Percentiles rank a stretch among this genome's conserved stretches.
phyloP scores from a whole-genome alignment of 2,113 vertebrate species.

The Porphyrio hochstetteri region DNA sequence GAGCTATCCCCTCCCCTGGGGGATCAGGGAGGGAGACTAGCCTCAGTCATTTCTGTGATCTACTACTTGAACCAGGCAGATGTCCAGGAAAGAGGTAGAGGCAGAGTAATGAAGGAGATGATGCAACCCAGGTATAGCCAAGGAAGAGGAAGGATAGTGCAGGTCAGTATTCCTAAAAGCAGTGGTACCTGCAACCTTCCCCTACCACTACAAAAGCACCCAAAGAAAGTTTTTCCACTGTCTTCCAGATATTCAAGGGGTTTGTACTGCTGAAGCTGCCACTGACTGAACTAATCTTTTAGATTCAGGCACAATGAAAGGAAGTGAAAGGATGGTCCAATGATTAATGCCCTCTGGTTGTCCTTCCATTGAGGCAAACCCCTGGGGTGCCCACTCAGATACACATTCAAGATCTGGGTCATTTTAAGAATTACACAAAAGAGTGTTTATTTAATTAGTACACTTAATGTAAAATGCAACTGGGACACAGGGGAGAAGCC shows the following conservation, averaged over 20 bases:
- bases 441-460: constrained; percentile 56
- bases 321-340: neutral
- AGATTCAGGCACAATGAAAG: neutral
- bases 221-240: neutral
- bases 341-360: neutral
- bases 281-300: neutral
- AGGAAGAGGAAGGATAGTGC: neutral
- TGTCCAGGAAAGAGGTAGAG: too few species aligned
- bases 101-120: neutral
- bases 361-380: neutral
- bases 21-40: neutral
- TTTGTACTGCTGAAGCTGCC: neutral
- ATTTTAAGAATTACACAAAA: constrained; percentile 33
- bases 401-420: neutral
- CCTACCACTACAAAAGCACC: neutral
- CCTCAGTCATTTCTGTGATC: neutral
- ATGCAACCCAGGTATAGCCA: neutral
- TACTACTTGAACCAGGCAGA: too few species aligned
- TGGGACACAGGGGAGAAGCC: constrained; percentile 49
- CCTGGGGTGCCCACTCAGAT: neutral
- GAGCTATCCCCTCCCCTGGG: neutral
- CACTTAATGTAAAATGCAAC: constrained; percentile 6
- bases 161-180: neutral
- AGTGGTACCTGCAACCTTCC: neutral
- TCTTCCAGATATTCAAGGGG: neutral